Percentiles rank a stretch among this genome's conserved stretches.
Evolutionary conservation across 2,113 vertebrate species (phyloP).

Genomic region (Siniperca knerii): DNA sequence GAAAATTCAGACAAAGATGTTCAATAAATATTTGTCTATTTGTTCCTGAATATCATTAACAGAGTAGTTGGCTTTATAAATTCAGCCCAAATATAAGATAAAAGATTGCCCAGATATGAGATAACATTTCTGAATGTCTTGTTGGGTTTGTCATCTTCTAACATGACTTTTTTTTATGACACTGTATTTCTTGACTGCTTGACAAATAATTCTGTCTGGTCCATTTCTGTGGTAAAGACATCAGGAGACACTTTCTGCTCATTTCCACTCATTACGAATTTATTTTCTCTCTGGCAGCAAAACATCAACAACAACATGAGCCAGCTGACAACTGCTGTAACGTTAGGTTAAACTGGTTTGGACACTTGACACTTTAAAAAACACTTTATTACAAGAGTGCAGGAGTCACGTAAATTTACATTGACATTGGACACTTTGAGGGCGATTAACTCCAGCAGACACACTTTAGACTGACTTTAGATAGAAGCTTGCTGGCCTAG

Average conservation of each 20-base stretch:
- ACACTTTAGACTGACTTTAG: neutral
- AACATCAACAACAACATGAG: conserved; percentile 18
- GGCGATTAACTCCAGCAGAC: conserved; percentile 21
- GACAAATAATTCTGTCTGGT: neutral
- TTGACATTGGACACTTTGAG: neutral
- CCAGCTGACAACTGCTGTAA: conserved; percentile 12
- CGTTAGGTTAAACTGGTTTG: conserved; percentile 37
- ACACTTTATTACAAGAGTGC: no score
- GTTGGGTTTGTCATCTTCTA: neutral
- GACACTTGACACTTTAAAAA: neutral
- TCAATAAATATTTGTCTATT: neutral
- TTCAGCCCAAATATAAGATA: neutral
- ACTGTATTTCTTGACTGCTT: neutral
- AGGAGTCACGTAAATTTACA: no score
- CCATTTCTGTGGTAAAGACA: neutral
- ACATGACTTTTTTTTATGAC: neutral
- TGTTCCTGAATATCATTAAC: conserved; percentile 8
- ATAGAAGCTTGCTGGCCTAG: neutral
- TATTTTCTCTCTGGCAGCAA: conserved; percentile 22
- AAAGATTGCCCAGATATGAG: neutral
- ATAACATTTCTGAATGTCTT: neutral
- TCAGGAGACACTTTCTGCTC: neutral
- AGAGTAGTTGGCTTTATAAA: neutral
- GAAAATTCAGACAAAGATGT: neutral
- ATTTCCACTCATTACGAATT: conserved; percentile 43